phyloP scores from a whole-genome alignment of 23 tunicate genomes.

The Botrylloides violaceus region DNA sequence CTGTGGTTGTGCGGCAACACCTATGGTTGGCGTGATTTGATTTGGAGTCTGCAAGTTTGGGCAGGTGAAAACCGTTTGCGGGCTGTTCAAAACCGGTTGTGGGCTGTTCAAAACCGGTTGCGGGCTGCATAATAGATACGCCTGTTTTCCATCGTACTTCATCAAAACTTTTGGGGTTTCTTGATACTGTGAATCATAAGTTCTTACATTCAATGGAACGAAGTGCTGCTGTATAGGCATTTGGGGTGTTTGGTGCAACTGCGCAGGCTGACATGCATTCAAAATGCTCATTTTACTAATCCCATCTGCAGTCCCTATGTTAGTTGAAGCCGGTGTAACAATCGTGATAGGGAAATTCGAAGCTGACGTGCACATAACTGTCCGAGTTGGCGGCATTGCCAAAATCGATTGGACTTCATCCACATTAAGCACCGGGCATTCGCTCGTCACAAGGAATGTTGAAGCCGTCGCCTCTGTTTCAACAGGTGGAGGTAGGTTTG shows the following conservation, averaged over 20 bases:
- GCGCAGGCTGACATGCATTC: background rate
- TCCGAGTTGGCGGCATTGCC: conserved; percentile 13
- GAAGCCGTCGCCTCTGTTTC: conserved; percentile 16
- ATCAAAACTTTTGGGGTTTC: background rate
- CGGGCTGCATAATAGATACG: background rate
- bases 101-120: background rate
- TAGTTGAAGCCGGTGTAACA: background rate
- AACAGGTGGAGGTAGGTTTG: conserved; percentile 12
- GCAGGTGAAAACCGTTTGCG: background rate
- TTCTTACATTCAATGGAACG: background rate
- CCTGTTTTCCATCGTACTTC: background rate
- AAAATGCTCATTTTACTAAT: no score
- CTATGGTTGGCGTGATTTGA: no score
- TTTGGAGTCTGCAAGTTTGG: no score
- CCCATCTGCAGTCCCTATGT: background rate
- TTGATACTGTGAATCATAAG: background rate
- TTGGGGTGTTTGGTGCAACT: background rate
- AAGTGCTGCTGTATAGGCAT: background rate
- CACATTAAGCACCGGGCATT: conserved; percentile 74
- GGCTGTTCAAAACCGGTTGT: background rate
- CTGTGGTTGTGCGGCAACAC: no score
- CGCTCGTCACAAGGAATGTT: conserved; percentile 41
- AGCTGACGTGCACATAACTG: background rate
- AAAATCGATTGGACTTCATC: conserved; percentile 71
- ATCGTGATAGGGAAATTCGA: background rate